Conservation (phyloP, 2,888 invertebrate species). For the Tinea trinotella region DNA sequence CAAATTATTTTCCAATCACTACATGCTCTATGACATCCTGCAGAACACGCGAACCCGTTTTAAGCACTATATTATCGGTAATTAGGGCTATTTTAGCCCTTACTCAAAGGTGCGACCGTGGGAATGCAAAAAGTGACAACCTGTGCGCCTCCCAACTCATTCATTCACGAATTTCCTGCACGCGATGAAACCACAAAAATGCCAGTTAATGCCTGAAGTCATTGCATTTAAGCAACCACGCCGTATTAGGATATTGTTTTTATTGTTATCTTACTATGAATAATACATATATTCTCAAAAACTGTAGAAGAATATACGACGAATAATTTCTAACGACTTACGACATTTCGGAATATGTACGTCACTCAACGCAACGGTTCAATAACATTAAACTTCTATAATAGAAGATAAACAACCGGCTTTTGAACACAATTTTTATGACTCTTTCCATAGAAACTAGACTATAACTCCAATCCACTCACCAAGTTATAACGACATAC, state of each 20-base stretch:
- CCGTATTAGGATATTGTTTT: not conserved
- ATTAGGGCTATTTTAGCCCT: constrained; percentile 8
- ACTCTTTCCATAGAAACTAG: constrained; percentile 5
- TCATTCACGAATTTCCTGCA: constrained; percentile 67
- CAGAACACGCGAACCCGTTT: not conserved
- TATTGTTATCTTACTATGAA: not conserved
- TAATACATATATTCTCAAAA: not conserved
- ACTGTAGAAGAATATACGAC: not conserved
- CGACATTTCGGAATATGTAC: not conserved
- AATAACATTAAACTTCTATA: constrained; percentile 2
- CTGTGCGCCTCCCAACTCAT: constrained; percentile 41
- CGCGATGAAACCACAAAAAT: constrained; percentile 63
- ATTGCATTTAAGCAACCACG: constrained; percentile 10
- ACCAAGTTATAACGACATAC: constrained; percentile 5
- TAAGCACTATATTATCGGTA: constrained; percentile 1
- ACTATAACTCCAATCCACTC: constrained; percentile 9
- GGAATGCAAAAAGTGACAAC: constrained; percentile 54
- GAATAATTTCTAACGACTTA: not conserved
- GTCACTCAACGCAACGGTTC: not conserved
- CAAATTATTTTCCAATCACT: constrained; percentile 10
- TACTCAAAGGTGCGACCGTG: constrained; percentile 34
- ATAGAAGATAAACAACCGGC: not conserved
- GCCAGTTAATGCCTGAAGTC: constrained; percentile 42
- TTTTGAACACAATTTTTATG: not conserved
- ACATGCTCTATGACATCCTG: constrained; percentile 12